Base-by-base conservation (phyloP, 2,113 vertebrate species). In the Butastur rufipennis region DNA sequence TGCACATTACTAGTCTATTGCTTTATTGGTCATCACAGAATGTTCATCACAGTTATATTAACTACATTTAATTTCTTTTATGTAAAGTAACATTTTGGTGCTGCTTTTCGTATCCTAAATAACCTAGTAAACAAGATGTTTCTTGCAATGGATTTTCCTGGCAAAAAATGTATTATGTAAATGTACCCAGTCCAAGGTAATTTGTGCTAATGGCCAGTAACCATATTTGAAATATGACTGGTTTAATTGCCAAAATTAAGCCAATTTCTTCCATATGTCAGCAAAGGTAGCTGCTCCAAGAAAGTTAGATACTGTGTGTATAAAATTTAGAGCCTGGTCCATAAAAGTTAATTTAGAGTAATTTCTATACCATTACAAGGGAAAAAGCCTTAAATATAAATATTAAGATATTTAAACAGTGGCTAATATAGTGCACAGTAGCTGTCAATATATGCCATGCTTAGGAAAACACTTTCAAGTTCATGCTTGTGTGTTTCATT, bases 171-270 rank as follows among this genome's bases (percentile, higher is more conserved):
- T 94, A 86, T 97, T 96, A 95, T 92, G 78, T 67, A 97, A 96
- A 96, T 98, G 77, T 88, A 83, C 79, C 47, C 72, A 90, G 77
- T 94, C 53, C 81, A 84, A 74, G 70, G 81, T 92, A 97, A 97
- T 96, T 97, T 81, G 81, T 36, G 25, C n/a, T 97, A 95, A 97
- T 89, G 93, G 55, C 42, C 61, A 82, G 85, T 81, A 95, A 95
- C 81, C 47, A 43, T 93, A 96, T 93, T 96, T 97, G 92, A 98
- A 97, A 97, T 97, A 96, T 67, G 81, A 93, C 91, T 87, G 52
- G 70, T 95, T 70, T 89, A 91, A 88, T 91, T 96, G 94, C 43
- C 53, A 86, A 97, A 96, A 98, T 93, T 70, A 96, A 97, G 52
- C 45, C 93, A 88, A 93, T 91, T 98, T 97, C 75, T 97, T 97